Percentiles rank a stretch among this genome's conserved stretches.
phyloP scores from a whole-genome alignment of 2,888 invertebrate species.

The Acanthoscelides obtectus region DNA sequence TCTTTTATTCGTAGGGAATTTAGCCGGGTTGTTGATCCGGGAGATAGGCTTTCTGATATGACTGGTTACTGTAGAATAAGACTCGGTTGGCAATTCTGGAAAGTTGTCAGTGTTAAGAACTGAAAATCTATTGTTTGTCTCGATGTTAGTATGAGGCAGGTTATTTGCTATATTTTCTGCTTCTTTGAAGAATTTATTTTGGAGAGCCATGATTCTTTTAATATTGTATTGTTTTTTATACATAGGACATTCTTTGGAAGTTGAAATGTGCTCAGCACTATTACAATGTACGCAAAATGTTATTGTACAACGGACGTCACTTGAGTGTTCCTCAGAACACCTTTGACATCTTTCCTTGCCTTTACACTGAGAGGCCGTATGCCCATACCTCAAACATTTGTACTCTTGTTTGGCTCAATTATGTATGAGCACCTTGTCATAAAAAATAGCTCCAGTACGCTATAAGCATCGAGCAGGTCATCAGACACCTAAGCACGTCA shows the following conservation, averaged over 20 bases:
- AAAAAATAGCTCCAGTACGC: no score
- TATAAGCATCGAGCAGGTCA: no score
- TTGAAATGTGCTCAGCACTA: not conserved
- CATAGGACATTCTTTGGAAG: not conserved
- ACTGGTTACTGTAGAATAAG: not conserved
- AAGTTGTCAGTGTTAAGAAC: not conserved
- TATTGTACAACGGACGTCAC: not conserved
- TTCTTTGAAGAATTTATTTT: not conserved
- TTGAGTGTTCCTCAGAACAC: no score
- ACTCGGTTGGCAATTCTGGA: no score
- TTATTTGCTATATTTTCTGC: not conserved
- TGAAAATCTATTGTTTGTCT: not conserved
- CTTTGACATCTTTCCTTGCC: conserved; percentile 1
- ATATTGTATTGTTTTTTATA: not conserved
- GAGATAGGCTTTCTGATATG: not conserved
- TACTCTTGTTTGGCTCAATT: no score
- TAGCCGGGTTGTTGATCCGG: not conserved
- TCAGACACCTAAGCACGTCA: no score
- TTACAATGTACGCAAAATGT: not conserved
- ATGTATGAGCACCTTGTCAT: no score
- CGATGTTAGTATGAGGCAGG: not conserved
- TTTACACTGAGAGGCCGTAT: conserved; percentile 2
- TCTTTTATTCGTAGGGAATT: not conserved
- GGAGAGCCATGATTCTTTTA: no score
- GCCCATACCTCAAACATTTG: not conserved